These are phyloP conservation scores for Sebastes oblongus DNA, from an alignment of 2,797 vertebrate genomes.

Conservation along the genomic window DNA sequence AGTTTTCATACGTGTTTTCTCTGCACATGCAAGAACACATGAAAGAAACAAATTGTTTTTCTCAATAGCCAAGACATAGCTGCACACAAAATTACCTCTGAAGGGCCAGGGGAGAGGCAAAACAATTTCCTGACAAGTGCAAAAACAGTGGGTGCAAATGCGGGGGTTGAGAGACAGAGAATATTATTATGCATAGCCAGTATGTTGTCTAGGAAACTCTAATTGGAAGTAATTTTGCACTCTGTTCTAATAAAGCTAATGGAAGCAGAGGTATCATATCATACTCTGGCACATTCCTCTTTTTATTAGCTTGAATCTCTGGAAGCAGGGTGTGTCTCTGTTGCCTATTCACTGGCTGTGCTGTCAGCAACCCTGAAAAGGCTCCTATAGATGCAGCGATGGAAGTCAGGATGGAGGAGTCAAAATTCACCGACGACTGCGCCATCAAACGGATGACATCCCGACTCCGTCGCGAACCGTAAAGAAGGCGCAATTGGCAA, in stretches of 20 bases:
- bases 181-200: constrained; percentile 59
- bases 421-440: constrained; percentile 27
- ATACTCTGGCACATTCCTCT: constrained; percentile 29
- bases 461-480: constrained; percentile 63
- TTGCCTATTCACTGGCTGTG: constrained; percentile 3
- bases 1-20: not conserved
- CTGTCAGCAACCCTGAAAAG: constrained; percentile 8
- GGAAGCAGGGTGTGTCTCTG: constrained; percentile 23
- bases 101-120: constrained; percentile 58
- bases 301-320: constrained; percentile 44
- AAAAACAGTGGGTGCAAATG: constrained; percentile 41
- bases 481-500: constrained; percentile 55
- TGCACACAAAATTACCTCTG: constrained; percentile 50
- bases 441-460: constrained; percentile 65
- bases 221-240: constrained; percentile 77
- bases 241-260: constrained; percentile 70
- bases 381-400: not conserved
- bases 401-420: constrained; percentile 4
- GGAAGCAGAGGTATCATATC: constrained; percentile 58
- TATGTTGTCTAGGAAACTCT: constrained; percentile 73
- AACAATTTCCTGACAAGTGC: constrained; percentile 70
- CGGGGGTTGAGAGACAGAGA: constrained; percentile 33
- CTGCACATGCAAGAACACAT: constrained; percentile 23
- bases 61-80: constrained; percentile 48
- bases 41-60: constrained; percentile 44